These are phyloP conservation scores for Gryon sp. DNA, from an alignment of 1,140 invertebrate species.

Conservation along the genomic window DNA sequence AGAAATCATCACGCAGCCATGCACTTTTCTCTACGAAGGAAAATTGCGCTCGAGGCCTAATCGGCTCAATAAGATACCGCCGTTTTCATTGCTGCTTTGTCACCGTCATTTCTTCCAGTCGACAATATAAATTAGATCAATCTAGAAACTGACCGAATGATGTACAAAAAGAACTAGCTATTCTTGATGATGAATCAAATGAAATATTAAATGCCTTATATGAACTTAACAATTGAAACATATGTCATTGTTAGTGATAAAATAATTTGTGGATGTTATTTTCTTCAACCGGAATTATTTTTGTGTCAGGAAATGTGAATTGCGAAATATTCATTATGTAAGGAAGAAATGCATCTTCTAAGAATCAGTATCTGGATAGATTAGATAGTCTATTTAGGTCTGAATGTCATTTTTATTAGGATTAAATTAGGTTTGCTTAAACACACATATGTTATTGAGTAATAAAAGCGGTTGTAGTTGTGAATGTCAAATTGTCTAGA, in stretches of 20 bases:
- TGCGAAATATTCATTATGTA: too few relatives aligned
- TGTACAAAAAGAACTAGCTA: too few relatives aligned
- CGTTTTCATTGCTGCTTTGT: slow-evolving; percentile 33
- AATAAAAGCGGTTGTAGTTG: not conserved
- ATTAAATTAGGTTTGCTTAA: not conserved
- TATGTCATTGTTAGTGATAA: too few relatives aligned
- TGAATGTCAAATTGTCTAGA: slow-evolving; percentile 20
- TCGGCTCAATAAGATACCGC: slow-evolving; percentile 35
- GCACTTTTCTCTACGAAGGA: slow-evolving; percentile 49
- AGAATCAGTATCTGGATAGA: not conserved
- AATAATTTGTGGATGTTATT: too few relatives aligned
- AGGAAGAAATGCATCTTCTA: not conserved
- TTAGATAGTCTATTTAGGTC: not conserved
- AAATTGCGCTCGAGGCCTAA: slow-evolving; percentile 34
- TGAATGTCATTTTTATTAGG: not conserved
- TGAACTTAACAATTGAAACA: too few relatives aligned
- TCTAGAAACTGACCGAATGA: slow-evolving; percentile 2
- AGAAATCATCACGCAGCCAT: slow-evolving; percentile 46
- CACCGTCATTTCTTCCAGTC: slow-evolving; percentile 15
- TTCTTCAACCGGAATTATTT: too few relatives aligned
- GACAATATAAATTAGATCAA: slow-evolving; percentile 1
- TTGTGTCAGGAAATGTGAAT: too few relatives aligned
- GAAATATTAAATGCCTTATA: too few relatives aligned
- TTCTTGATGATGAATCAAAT: too few relatives aligned
- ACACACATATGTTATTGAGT: not conserved